These are phyloP conservation scores for Coptodon bakossiorum DNA, from an alignment of 2,113 vertebrate species.

Conservation along the genomic window DNA sequence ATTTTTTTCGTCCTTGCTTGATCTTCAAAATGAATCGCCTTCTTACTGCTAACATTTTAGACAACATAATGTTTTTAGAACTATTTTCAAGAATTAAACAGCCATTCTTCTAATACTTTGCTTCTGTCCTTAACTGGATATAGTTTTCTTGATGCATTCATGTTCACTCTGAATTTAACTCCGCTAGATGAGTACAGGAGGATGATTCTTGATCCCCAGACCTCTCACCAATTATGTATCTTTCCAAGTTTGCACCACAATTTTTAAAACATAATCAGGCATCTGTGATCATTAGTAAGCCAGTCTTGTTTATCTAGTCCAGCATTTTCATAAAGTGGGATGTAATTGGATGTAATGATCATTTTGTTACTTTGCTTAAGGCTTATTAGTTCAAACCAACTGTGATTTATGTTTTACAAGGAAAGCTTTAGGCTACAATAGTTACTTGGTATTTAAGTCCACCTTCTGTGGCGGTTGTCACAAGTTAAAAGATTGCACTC, in stretches of 20 bases:
- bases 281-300: neutral
- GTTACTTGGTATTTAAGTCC: neutral
- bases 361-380: neutral
- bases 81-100: neutral
- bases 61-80: neutral
- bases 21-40: neutral
- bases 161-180: neutral
- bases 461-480: neutral
- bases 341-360: neutral
- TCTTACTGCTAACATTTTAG: neutral
- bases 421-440: neutral
- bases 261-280: neutral
- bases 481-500: neutral
- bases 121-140: neutral
- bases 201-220: neutral
- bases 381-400: neutral
- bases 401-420: neutral
- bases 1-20: neutral
- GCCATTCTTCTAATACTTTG: neutral
- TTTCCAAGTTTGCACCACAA: neutral
- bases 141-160: neutral
- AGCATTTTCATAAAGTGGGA: neutral
- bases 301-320: neutral
- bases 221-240: neutral
- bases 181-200: neutral